Conservation (phyloP, 1,140 invertebrate species). For the Mylabris phalerata region DNA sequence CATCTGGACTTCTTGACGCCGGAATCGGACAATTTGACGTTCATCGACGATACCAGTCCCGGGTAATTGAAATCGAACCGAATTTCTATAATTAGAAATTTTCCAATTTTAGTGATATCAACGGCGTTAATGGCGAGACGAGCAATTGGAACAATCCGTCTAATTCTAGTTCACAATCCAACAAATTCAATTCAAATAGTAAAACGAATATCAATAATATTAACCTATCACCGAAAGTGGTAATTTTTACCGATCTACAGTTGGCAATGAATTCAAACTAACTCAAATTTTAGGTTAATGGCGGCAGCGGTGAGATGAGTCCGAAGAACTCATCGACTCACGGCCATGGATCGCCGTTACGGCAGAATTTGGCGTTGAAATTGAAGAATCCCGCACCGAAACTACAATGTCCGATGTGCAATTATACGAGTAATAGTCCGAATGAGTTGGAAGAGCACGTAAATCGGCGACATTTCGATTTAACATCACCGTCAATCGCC, state of each 20-base stretch:
- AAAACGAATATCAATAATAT: slow-evolving; percentile 38
- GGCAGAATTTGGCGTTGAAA: slow-evolving; percentile 57
- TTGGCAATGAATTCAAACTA: slow-evolving; percentile 8
- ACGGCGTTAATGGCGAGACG: slow-evolving; percentile 30
- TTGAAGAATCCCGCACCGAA: slow-evolving; percentile 50
- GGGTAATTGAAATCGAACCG: slow-evolving; percentile 44
- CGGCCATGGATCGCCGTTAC: slow-evolving; percentile 54
- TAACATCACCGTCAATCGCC: slow-evolving; percentile 64
- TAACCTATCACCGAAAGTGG: slow-evolving; percentile 38
- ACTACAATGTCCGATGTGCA: slow-evolving; percentile 67
- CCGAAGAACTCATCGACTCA: slow-evolving; percentile 41
- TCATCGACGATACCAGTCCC: slow-evolving; percentile 58
- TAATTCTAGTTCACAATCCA: slow-evolving; percentile 23
- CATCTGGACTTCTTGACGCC: slow-evolving; percentile 74
- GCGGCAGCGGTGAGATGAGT: slow-evolving; percentile 34
- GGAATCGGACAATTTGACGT: slow-evolving; percentile 53
- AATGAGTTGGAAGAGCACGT: slow-evolving; percentile 75
- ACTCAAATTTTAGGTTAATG: slow-evolving; percentile 26
- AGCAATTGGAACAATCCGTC: slow-evolving; percentile 33
- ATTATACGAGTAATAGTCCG: slow-evolving; percentile 66
- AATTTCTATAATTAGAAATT: background rate
- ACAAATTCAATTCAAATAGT: slow-evolving; percentile 17
- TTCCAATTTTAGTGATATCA: slow-evolving; percentile 23
- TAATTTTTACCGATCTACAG: background rate
- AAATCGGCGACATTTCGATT: slow-evolving; percentile 75